Evolutionary conservation across 2,113 vertebrate species (phyloP).

Genomic region (Lanius ludovicianus): DNA sequence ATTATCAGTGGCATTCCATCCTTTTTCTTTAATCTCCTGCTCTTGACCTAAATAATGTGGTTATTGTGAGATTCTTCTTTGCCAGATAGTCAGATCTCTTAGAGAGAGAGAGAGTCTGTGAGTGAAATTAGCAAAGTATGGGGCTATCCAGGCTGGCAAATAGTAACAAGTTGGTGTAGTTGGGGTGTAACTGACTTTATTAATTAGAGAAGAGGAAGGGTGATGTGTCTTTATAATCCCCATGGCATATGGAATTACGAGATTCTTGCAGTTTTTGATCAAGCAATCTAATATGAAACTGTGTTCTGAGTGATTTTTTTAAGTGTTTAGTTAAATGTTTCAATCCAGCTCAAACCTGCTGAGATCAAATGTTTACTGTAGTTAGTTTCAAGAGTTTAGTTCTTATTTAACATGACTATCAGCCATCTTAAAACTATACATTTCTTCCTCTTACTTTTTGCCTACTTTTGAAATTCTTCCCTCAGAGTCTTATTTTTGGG

Average conservation of each 20-base stretch:
- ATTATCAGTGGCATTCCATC: conserved; percentile 78
- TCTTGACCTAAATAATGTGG: conserved; percentile 67
- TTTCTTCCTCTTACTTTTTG: background rate
- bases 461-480: background rate
- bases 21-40: conserved; percentile 74
- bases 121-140: conserved; percentile 26
- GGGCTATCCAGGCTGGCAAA: background rate
- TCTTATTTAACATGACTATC: background rate
- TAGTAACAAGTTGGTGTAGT: background rate
- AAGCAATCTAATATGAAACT: background rate
- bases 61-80: conserved; percentile 40
- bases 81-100: conserved; percentile 29
- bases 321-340: background rate
- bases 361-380: background rate
- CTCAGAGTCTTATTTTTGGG: background rate
- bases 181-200: background rate
- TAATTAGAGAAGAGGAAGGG: background rate
- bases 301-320: background rate
- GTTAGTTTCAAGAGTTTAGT: background rate
- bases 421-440: background rate
- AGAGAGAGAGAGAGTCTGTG: background rate
- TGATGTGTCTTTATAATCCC: background rate
- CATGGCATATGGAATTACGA: background rate
- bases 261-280: background rate
- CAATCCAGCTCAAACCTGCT: background rate